phyloP scores from a whole-genome alignment of 2,113 vertebrate genomes.

The Panthera uncia region DNA sequence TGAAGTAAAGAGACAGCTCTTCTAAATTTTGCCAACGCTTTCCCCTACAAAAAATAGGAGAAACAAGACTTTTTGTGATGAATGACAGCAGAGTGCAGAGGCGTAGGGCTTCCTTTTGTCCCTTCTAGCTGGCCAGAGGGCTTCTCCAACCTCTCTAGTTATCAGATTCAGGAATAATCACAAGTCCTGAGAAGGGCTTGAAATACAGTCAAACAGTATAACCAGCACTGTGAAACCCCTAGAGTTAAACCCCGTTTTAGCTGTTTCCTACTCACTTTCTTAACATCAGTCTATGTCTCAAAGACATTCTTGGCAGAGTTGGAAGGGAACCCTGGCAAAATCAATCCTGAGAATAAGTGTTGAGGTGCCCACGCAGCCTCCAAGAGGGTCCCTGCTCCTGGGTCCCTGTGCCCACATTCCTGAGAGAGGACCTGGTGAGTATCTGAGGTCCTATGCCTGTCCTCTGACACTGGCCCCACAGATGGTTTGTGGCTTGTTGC shows the following conservation, averaged over 20 bases:
- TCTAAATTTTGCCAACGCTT: not conserved
- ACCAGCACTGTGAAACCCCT: not conserved
- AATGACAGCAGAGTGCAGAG: not conserved
- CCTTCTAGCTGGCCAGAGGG: not conserved
- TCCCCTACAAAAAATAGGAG: not conserved
- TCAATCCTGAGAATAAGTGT: not conserved
- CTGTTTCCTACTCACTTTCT: not conserved
- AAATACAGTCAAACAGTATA: not conserved
- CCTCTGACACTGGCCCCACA: not conserved
- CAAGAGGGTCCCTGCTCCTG: conserved; percentile 32
- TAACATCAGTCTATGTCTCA: conserved; percentile 48
- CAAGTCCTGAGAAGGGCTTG: not conserved
- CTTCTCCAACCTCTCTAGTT: not conserved
- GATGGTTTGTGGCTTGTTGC: not conserved
- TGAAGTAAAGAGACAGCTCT: not conserved
- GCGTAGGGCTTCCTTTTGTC: not conserved
- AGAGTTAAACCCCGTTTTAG: not conserved
- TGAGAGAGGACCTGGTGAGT: conserved; percentile 26
- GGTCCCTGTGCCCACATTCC: not conserved
- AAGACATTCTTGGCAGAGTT: conserved; percentile 36
- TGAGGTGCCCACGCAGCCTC: conserved; percentile 24
- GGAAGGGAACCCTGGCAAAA: conserved; percentile 50
- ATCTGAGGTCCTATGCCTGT: conserved; percentile 32
- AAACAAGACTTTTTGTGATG: not conserved
- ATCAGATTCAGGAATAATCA: not conserved